Conservation (phyloP, 2,888 invertebrate genomes). For the Chloroclystis v-ata region DNA sequence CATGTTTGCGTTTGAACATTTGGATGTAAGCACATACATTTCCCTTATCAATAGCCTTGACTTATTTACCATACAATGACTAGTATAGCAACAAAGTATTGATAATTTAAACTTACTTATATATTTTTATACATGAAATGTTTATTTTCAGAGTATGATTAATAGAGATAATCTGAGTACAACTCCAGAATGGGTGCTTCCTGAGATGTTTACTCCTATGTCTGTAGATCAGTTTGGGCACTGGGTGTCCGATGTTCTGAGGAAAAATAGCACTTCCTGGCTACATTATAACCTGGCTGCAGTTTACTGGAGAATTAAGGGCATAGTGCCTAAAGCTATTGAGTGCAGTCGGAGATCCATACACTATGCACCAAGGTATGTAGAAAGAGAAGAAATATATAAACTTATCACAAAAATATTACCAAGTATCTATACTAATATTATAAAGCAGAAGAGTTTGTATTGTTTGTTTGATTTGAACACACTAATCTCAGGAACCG, state of each 20-base stretch:
- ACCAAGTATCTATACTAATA: too few species aligned
- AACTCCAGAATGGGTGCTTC: conserved; percentile 44
- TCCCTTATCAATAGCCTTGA: neutral
- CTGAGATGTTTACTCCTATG: conserved; percentile 49
- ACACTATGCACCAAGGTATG: conserved; percentile 84
- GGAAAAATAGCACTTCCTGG: conserved; percentile 86
- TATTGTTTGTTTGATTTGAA: too few species aligned
- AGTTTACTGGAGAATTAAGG: conserved; percentile 86
- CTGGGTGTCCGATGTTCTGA: conserved; percentile 79
- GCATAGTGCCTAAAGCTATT: conserved; percentile 85
- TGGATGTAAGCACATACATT: conserved; percentile 48
- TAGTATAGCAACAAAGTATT: too few species aligned
- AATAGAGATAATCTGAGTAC: conserved; percentile 54
- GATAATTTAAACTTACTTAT: neutral
- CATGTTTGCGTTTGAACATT: conserved; percentile 68
- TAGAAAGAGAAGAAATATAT: too few species aligned
- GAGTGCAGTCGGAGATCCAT: conserved; percentile 88
- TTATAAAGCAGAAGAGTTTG: too few species aligned
- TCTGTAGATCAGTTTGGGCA: conserved; percentile 75
- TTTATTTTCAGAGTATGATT: conserved; percentile 48
- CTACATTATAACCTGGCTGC: conserved; percentile 87
- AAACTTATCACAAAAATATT: too few species aligned
- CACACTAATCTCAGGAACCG: too few species aligned
- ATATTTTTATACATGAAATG: neutral
- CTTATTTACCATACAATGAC: too few species aligned